Percentiles rank a stretch among this genome's conserved stretches.
Evolutionary conservation across 2,888 invertebrate species (phyloP).

Genomic region (Idaea aversata): DNA sequence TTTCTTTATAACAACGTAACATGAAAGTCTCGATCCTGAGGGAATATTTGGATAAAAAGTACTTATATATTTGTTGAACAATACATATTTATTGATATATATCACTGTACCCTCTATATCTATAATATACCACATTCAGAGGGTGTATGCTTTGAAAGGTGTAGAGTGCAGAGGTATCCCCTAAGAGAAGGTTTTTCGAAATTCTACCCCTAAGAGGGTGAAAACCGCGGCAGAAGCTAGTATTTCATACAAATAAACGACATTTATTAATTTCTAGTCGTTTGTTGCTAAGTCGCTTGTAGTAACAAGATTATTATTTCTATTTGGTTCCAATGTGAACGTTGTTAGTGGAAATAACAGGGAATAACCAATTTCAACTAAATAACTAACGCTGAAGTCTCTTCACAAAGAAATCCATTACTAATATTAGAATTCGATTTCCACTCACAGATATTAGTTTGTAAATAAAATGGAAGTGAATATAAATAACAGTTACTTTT

Average conservation of each 20-base stretch:
- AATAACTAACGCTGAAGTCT: neutral
- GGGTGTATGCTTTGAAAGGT: too few species aligned
- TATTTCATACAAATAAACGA: too few species aligned
- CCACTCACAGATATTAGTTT: neutral
- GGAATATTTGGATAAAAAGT: too few species aligned
- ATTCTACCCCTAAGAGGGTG: too few species aligned
- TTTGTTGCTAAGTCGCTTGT: neutral
- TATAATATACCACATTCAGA: neutral
- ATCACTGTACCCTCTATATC: too few species aligned
- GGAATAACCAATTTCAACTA: neutral
- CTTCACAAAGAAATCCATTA: constrained; percentile 2
- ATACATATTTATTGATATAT: too few species aligned
- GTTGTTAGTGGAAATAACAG: neutral
- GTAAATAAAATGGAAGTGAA: neutral
- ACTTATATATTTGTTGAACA: too few species aligned
- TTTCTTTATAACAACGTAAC: too few species aligned
- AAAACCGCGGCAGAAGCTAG: too few species aligned
- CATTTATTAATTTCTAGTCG: neutral
- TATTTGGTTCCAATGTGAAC: neutral
- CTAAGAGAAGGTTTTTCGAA: too few species aligned
- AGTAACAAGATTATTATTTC: neutral
- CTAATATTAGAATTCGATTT: constrained; percentile 1
- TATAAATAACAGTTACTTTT: neutral
- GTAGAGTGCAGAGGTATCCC: neutral
- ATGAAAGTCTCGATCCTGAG: too few species aligned